Evolutionary conservation across 2,797 vertebrate genomes (phyloP).

Genomic region (Monodelphis domestica): DNA sequence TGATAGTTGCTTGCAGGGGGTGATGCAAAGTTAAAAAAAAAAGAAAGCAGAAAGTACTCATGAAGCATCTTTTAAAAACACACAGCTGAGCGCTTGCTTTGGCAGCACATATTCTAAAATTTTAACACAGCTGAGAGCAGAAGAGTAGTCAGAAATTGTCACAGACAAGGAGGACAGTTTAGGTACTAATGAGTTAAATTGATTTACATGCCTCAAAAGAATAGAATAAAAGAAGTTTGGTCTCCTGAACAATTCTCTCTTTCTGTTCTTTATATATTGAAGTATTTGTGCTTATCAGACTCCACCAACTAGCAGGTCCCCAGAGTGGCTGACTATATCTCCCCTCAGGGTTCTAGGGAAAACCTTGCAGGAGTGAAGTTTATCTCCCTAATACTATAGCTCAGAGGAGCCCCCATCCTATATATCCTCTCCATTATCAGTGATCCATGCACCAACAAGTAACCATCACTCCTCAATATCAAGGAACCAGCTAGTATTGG

Average conservation of each 20-base stretch:
- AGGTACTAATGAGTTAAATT: background rate
- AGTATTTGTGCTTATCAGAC: background rate
- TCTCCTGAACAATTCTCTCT: background rate
- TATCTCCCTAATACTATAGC: background rate
- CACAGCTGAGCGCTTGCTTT: too few relatives aligned
- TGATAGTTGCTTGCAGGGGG: background rate
- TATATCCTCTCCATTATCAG: background rate
- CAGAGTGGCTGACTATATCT: background rate
- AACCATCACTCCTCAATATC: background rate
- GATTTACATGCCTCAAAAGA: background rate
- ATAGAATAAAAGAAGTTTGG: background rate
- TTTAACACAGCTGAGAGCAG: background rate
- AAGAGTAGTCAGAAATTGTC: background rate
- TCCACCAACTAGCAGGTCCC: background rate
- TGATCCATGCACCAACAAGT: background rate
- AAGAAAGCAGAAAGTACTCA: background rate
- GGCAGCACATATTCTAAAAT: too few relatives aligned
- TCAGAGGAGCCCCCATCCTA: background rate
- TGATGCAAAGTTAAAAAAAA: background rate
- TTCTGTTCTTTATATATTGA: background rate
- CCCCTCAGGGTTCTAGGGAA: background rate
- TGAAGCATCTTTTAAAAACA: background rate
- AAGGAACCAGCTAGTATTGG: background rate
- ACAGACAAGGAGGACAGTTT: background rate
- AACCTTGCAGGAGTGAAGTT: background rate